phyloP scores from a whole-genome alignment of 2,888 invertebrate species.

The Crepidodera aurea region DNA sequence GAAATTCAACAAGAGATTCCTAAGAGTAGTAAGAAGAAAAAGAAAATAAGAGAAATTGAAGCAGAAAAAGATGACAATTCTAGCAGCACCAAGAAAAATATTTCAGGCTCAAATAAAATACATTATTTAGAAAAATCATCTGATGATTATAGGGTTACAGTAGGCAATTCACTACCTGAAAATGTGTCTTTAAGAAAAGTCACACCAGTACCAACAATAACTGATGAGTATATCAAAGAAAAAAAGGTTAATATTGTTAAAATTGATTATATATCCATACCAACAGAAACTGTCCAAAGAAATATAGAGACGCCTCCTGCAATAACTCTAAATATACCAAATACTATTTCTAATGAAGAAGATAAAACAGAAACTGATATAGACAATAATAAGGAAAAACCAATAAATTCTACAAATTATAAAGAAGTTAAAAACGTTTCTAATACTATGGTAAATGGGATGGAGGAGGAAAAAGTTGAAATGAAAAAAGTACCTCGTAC shows the following conservation, averaged over 20 bases:
- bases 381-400: background rate
- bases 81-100: background rate
- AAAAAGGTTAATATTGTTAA: constrained; percentile 37
- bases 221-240: constrained; percentile 34
- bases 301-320: background rate
- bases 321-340: background rate
- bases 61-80: background rate
- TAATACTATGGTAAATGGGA: too few species aligned
- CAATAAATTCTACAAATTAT: too few species aligned
- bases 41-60: constrained; percentile 8
- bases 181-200: constrained; percentile 19
- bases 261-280: constrained; percentile 30
- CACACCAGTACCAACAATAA: constrained; percentile 25
- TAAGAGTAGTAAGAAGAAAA: background rate
- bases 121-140: background rate
- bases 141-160: constrained; percentile 2
- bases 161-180: background rate
- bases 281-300: background rate
- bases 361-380: background rate
- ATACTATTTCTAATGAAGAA: background rate
- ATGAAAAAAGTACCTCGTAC: background rate
- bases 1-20: background rate
- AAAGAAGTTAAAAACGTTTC: background rate
- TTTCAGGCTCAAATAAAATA: background rate
- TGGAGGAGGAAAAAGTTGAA: background rate